phyloP scores from a whole-genome alignment of 2,888 invertebrate genomes.

The Alitta virens region DNA sequence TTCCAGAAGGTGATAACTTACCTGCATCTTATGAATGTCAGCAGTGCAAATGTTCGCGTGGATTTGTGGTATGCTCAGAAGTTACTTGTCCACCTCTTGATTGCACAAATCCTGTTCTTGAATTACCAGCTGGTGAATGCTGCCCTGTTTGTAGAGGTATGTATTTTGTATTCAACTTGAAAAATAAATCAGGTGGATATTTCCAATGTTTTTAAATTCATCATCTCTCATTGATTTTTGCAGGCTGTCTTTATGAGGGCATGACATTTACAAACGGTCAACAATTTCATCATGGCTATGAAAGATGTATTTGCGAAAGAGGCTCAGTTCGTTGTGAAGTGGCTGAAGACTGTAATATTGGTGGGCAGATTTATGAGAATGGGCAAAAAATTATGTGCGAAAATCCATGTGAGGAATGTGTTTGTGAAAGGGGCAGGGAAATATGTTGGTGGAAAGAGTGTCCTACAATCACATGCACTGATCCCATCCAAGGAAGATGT shows the following conservation, averaged over 20 bases:
- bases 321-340: neutral
- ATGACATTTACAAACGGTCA: too few species aligned
- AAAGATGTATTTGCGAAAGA: too few species aligned
- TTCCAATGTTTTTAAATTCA: too few species aligned
- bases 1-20: constrained; percentile 20
- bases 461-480: constrained; percentile 2
- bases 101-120: constrained; percentile 13
- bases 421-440: neutral
- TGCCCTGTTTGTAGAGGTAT: constrained; percentile 15
- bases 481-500: constrained; percentile 6
- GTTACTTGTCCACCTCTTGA: constrained; percentile 9
- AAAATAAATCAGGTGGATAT: too few species aligned
- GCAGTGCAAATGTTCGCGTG: constrained; percentile 2
- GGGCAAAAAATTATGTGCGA: neutral
- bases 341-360: neutral
- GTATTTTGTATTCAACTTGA: neutral
- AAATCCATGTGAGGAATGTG: constrained; percentile 5
- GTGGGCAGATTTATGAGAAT: neutral
- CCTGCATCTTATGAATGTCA: neutral
- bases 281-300: too few species aligned
- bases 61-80: constrained; percentile 1
- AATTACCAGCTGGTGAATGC: constrained; percentile 6
- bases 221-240: too few species aligned
- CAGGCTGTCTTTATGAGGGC: too few species aligned
- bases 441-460: neutral